Percentiles rank a stretch among this genome's conserved stretches.
These are phyloP conservation scores for Wiebesia pumilae DNA, from an alignment of 1,140 invertebrate genomes.

Conservation along the genomic window DNA sequence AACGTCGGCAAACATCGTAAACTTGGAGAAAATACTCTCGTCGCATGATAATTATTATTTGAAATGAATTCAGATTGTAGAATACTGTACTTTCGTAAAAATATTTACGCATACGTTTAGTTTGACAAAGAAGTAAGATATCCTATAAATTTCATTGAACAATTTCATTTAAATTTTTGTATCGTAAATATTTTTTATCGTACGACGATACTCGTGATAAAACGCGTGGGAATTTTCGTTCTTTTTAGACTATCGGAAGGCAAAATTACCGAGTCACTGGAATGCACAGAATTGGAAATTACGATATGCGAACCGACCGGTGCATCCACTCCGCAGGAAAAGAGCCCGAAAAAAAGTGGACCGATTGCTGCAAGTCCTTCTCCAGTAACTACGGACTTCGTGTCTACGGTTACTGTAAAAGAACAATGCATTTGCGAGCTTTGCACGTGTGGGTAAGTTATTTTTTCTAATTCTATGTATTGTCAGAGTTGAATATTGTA, in stretches of 20 bases:
- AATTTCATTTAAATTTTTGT: too few relatives aligned
- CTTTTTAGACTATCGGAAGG: constrained; percentile 56
- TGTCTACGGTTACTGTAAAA: constrained; percentile 75
- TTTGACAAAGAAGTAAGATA: too few relatives aligned
- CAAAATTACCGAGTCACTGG: constrained; percentile 53
- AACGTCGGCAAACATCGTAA: not conserved
- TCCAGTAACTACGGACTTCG: constrained; percentile 58
- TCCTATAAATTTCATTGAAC: too few relatives aligned
- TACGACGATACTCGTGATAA: too few relatives aligned
- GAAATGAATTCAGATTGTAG: too few relatives aligned
- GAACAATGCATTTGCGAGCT: constrained; percentile 93
- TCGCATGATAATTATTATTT: not conserved
- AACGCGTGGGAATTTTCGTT: too few relatives aligned
- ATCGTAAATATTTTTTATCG: too few relatives aligned
- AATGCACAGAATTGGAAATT: constrained; percentile 10
- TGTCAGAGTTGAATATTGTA: too few relatives aligned
- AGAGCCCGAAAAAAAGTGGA: constrained; percentile 21
- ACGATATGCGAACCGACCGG: not conserved
- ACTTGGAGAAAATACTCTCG: not conserved
- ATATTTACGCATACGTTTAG: too few relatives aligned
- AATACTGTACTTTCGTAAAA: too few relatives aligned
- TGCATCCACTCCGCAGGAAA: constrained; percentile 30
- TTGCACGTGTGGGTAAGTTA: constrained; percentile 91
- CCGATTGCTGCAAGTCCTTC: constrained; percentile 40
- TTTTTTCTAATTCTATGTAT: not conserved